Evolutionary conservation across 64 coral and sea anemone species (phyloP).

Genomic region (Actinia tenebrosa): DNA sequence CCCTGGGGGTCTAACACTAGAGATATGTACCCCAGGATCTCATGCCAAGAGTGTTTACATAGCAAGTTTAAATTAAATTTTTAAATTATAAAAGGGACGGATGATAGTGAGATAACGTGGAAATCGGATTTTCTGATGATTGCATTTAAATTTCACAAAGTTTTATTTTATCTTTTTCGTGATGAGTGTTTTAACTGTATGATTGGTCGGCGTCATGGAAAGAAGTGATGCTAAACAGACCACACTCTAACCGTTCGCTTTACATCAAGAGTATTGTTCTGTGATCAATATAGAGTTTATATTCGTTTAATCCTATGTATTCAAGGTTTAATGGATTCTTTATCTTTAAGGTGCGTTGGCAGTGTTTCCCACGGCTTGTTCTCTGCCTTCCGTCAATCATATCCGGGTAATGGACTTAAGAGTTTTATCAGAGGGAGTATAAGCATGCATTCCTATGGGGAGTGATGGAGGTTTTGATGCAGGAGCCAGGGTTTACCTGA

Average conservation of each 20-base stretch:
- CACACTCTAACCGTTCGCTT: neutral
- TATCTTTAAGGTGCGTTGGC: neutral
- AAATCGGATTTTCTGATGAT: constrained; percentile 5
- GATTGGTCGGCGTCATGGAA: neutral
- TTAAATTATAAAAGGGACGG: neutral
- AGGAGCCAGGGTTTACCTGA: too few relatives aligned
- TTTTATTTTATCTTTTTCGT: constrained; percentile 7
- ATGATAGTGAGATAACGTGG: neutral
- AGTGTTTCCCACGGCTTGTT: neutral
- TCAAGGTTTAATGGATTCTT: neutral
- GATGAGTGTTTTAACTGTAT: neutral
- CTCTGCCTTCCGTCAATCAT: neutral
- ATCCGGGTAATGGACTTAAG: neutral
- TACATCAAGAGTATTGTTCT: neutral
- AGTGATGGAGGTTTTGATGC: too few relatives aligned
- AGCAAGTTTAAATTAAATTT: constrained; percentile 15
- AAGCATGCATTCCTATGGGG: neutral
- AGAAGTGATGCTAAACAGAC: neutral
- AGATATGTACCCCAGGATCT: neutral
- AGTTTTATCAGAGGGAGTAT: neutral
- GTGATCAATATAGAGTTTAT: neutral
- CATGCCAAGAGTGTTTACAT: neutral
- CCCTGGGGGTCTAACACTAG: neutral
- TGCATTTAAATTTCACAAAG: neutral
- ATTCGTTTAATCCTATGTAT: neutral